These are phyloP conservation scores for Engystomops pustulosus DNA, from an alignment of 2,113 vertebrate species.

Conservation along the genomic window DNA sequence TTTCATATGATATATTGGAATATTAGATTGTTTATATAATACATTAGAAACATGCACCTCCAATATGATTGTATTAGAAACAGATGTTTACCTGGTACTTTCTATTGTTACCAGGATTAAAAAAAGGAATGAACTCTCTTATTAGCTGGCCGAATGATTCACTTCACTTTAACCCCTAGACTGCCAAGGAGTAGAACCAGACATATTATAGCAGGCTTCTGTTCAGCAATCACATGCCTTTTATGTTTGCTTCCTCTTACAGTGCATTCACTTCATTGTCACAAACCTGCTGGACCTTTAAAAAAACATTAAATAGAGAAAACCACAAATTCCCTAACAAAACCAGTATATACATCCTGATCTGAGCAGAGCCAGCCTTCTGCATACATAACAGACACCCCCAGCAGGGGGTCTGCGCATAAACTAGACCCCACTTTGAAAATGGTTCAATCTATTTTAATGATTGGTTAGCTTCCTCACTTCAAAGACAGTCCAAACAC, in stretches of 20 bases:
- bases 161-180: conserved; percentile 9
- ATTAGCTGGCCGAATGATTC: conserved; percentile 3
- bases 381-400: conserved; percentile 75
- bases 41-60: neutral
- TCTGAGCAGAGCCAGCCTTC: conserved; percentile 60
- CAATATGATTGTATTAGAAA: neutral
- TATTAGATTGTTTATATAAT: neutral
- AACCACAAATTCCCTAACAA: conserved; percentile 44
- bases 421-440: conserved; percentile 74
- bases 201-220: neutral
- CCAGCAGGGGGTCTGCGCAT: conserved; percentile 77
- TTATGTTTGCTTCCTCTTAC: conserved; percentile 2
- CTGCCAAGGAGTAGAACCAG: neutral
- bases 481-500: conserved; percentile 64
- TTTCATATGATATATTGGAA: no score
- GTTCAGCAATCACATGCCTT: neutral
- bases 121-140: conserved; percentile 16
- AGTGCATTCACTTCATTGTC: conserved; percentile 6
- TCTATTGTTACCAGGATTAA: conserved; percentile 7
- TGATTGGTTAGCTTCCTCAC: conserved; percentile 68
- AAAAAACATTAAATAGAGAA: conserved; percentile 37
- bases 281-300: conserved; percentile 64
- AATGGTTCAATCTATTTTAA: conserved; percentile 72
- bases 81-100: conserved; percentile 25
- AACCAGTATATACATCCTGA: conserved; percentile 41